Evolutionary conservation across 2,888 invertebrate species (phyloP), one percentile per base, ranked within the genome.

Genomic region (Halictus ligatus): DNA sequence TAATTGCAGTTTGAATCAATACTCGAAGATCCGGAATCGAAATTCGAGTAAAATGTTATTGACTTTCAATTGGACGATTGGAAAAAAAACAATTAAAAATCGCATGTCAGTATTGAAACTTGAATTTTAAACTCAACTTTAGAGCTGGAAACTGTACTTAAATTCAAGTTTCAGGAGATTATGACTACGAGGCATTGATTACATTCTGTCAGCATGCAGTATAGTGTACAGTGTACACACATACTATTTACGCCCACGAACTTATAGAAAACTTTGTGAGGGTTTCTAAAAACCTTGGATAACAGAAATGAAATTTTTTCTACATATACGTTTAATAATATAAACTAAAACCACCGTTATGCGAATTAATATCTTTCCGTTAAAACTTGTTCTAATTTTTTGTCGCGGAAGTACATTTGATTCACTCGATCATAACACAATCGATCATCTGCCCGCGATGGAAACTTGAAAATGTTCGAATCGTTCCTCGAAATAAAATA

Each of bases 401-500:
- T 71, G n/a, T 71, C 13, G 43, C 71, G 71, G n/a, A 71, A 43
- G n/a, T 5, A 43, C n/a, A 71, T 43, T 71, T n/a, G 71, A 71
- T 43, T 43, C 71, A n/a, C n/a, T 43, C 10, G 21, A 71, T 71
- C 71, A 43, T 43, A 43, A 71, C 21, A n/a, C 10, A 71, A 71
- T 71, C 43, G 71, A 71, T 71, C 71, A 43, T 43, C 71, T 71
- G 71, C 43, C 71, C 71, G 71, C n/a, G n/a, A 75, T 60, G 83
- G 18, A 60, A 40, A 43, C 43, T n/a, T 43, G 43, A 71, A 43
- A 21, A 71, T 35, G 69, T 69, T 78, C 69, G 72, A 74, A 74
- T 79, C 81, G 85, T 86, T 86, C 76, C 78, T 86, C 78, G 81
- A 84, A 76, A 64, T 78, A 78, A 75, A 80, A 78, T 86, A 73